Base-by-base conservation (phyloP, 2,888 invertebrate species). In the Eupithecia abbreviata region DNA sequence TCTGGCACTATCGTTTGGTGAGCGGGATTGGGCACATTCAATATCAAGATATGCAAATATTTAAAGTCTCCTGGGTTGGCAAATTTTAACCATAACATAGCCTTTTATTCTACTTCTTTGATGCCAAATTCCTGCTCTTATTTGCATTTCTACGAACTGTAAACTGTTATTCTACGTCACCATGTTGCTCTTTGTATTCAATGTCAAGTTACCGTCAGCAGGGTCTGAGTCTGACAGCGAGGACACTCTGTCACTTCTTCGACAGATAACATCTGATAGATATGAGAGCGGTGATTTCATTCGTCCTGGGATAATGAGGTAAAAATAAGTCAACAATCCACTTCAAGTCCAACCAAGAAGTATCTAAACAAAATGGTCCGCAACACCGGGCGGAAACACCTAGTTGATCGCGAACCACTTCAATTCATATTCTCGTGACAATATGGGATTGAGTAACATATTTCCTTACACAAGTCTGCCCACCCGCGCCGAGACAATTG, bases 351-450 rank as follows among this genome's bases (percentile, higher is more conserved):
- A 79, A 79, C 79, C 80, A 78, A 82, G 84, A 82, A 83, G 83
- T 85, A 85, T 88, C 84, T 84, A 87, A 88, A 86, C 88, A 86
- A 82, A 80, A 83, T 83, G 77, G 83, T 83, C 82, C 84, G 84
- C 87, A 92, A 91, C 93, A 93, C 92, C 92, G 92, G 89, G 87
- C 94, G 94, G 94, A 94, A 94, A 89, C 91, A 87, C 88, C 92
- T 92, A 90, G 93, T 94, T 94, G 93, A 93, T 93, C 93, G 91
- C 93, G 91, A 93, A 94, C 93, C 94, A 93, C 93, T 93, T 92
- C 93, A 93, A 91, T 91, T 93, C 92, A 93, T 93, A 93, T 92
- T 92, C 92, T 92, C 91, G 90, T 92, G 90, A 92, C 92, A 92
- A 92, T 92, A 93, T 88, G 87, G 90, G 91, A 93, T 94, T 93